Percentiles rank a stretch among this genome's conserved stretches.
Evolutionary conservation across 2,888 invertebrate species (phyloP).

Genomic region (Callosobruchus maculatus): DNA sequence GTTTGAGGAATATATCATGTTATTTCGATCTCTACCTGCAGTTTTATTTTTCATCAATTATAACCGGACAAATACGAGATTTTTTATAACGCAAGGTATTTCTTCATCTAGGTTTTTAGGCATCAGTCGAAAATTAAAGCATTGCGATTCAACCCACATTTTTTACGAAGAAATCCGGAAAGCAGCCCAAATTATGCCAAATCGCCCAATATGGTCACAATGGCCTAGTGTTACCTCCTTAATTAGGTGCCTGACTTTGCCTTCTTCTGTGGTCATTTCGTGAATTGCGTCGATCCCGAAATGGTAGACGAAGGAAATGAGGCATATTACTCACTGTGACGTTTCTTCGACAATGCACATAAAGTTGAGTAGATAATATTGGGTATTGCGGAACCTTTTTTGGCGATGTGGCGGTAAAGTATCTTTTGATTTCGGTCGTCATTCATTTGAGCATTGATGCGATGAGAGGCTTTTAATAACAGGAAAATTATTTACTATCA

Average conservation of each 20-base stretch:
- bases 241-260: background rate
- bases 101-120: no score
- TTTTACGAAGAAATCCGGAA: no score
- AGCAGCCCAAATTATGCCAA: no score
- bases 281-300: background rate
- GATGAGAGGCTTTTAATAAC: background rate
- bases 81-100: no score
- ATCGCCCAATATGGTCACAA: no score
- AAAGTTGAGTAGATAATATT: background rate
- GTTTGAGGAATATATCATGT: no score
- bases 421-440: background rate
- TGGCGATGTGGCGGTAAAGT: background rate
- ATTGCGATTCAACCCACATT: no score
- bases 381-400: background rate
- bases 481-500: background rate
- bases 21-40: no score
- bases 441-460: background rate
- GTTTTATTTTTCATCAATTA: no score
- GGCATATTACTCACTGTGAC: background rate
- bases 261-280: background rate
- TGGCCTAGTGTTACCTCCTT: background rate
- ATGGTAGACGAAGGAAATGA: background rate
- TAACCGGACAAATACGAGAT: no score
- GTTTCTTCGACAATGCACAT: background rate
- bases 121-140: no score